A percentile compares a stretch with the other conserved stretches of the same genome.
Evolutionary conservation across 2,113 vertebrate genomes (phyloP).

Genomic region (Eulemur macaco): DNA sequence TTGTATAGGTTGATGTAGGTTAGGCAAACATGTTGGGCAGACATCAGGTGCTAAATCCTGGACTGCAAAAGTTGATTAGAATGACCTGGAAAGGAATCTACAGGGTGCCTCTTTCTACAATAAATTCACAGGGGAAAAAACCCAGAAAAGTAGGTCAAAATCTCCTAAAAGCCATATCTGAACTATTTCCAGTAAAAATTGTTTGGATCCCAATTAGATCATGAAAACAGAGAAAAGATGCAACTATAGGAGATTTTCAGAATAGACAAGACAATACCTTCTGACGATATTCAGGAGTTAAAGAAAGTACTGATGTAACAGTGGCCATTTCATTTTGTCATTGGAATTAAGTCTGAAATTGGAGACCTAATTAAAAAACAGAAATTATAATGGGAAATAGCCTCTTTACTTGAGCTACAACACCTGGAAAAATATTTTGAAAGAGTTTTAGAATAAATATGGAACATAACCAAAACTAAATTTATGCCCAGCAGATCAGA

Average conservation of each 20-base stretch:
- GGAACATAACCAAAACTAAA: not conserved
- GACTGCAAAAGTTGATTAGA: not conserved
- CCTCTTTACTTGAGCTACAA: not conserved
- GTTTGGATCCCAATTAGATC: not conserved
- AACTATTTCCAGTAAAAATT: not conserved
- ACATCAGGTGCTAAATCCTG: not conserved
- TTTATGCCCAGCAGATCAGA: not conserved
- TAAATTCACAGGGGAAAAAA: not conserved
- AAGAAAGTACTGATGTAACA: not conserved
- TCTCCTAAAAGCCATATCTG: not conserved
- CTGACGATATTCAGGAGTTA: not conserved
- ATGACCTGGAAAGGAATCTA: not conserved
- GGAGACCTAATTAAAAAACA: not conserved
- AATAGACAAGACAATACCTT: not conserved
- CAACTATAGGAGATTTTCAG: not conserved
- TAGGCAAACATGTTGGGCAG: not conserved
- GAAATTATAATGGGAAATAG: not conserved
- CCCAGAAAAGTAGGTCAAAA: not conserved
- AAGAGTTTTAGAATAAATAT: not conserved
- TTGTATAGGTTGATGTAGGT: not conserved
- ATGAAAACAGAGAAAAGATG: not conserved
- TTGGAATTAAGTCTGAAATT: slow-evolving; percentile 10
- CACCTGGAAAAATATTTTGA: not conserved
- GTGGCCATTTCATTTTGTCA: not conserved
- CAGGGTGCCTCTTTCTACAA: not conserved